Evolutionary conservation across 1,140 invertebrate genomes (phyloP), one percentile per base, ranked within the genome.

Genomic region (Ylistrum balloti): DNA sequence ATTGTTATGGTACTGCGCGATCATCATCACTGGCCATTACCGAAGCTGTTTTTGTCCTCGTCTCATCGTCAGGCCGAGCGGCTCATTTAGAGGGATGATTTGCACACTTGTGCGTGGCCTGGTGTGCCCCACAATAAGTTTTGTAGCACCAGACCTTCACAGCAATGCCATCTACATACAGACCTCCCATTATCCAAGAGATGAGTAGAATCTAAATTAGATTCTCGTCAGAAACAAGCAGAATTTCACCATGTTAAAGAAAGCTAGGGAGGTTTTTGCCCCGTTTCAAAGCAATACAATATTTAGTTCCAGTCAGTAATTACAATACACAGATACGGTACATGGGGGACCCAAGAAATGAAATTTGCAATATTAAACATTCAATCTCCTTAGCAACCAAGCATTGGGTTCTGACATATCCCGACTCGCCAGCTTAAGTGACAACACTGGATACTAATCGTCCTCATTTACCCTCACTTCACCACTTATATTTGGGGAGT

Each of bases 321-420:
- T 91, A 91, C 88, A 38, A 86, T 74, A 85, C 90, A 88, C 88
- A 89, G 85, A 88, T 88, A 91, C 90, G 90, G 91, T 90, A 86
- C 91, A 90, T 90, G 48, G 87, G 89, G 91, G 91, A 90, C 91
- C 87, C 41, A 33, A 88, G 88, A 92, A 92, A 92, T 90, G 88
- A 92, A 89, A 92, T 91, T 91, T 92, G 91, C 89, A 90, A 92
- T 90, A 92, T 92, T 90, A 89, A 90, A 92, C 45, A 92, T 92
- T 89, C 89, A 90, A 90, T 92, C 88, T 89, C 88, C 88, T 85
- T 89, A 85, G 89, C 91, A 92, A 88, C 91, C 86, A 88, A 89
- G 88, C 88, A 90, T 89, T 87, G 90, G 88, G 85, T 41, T 90
- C 88, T 90, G 91, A 90, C 91, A 92, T 92, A 86, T 87, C 85